phyloP scores from a whole-genome alignment of 2,797 vertebrate genomes.

The Leuciscus waleckii region DNA sequence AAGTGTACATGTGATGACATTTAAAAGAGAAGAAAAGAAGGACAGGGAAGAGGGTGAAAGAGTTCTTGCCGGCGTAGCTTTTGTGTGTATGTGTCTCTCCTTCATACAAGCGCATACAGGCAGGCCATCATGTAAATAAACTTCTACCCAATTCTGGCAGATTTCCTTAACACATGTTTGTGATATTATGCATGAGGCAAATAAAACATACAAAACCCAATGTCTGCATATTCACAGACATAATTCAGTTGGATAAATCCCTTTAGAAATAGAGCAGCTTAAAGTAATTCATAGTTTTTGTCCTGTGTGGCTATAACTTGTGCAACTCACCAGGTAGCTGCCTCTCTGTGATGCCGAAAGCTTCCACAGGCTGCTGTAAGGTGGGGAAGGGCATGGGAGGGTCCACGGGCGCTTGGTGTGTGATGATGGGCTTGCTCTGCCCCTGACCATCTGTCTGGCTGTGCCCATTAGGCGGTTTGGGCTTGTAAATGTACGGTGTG shows the following conservation, averaged over 20 bases:
- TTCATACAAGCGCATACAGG: background rate
- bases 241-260: background rate
- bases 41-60: conserved; percentile 16
- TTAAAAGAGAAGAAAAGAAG: conserved; percentile 45
- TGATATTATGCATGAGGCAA: conserved; percentile 7
- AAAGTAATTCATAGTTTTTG: background rate
- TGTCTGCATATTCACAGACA: conserved; percentile 6
- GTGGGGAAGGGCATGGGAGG: conserved; percentile 88
- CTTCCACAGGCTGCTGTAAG: conserved; percentile 89
- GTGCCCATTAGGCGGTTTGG: conserved; percentile 67
- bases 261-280: background rate
- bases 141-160: background rate
- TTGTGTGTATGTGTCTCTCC: background rate
- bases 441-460: conserved; percentile 74
- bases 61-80: conserved; percentile 4
- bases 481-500: conserved; percentile 79
- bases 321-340: conserved; percentile 84
- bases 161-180: conserved; percentile 3
- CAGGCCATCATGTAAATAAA: background rate
- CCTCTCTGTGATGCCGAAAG: conserved; percentile 85
- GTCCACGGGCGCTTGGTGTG: conserved; percentile 81
- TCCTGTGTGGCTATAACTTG: conserved; percentile 67
- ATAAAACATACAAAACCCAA: background rate
- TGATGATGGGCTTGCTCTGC: conserved; percentile 55
- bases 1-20: conserved; percentile 38